phyloP scores from a whole-genome alignment of 92 coral and sea anemone species.

The Diadumene lineata region DNA sequence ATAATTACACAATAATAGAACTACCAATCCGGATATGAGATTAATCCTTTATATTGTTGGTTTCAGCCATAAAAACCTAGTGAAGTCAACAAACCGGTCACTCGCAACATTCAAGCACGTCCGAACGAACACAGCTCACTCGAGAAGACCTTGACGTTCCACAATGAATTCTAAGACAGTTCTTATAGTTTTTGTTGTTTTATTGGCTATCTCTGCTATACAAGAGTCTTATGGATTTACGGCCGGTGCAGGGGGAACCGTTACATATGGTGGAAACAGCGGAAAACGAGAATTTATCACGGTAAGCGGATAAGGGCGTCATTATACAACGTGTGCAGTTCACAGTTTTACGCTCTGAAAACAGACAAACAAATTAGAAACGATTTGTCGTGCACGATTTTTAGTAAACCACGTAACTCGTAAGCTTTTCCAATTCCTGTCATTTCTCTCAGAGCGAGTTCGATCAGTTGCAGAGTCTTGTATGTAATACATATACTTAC shows the following conservation, averaged over 20 bases:
- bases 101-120: neutral
- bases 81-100: neutral
- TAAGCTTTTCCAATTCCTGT: too few species aligned
- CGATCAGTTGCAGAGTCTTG: too few species aligned
- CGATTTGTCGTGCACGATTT: too few species aligned
- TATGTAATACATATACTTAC: too few species aligned
- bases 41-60: conserved; percentile 51
- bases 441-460: too few species aligned
- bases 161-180: conserved; percentile 63
- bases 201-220: conserved; percentile 36
- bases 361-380: too few species aligned
- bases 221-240: conserved; percentile 40
- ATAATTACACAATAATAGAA: conserved; percentile 64
- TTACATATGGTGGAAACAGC: conserved; percentile 44
- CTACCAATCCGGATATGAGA: conserved; percentile 74
- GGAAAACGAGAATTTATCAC: conserved; percentile 23
- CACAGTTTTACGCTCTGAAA: too few species aligned
- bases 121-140: neutral
- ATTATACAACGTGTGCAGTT: too few species aligned
- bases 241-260: conserved; percentile 61
- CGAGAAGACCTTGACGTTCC: neutral
- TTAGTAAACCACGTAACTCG: too few species aligned
- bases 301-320: conserved; percentile 7
- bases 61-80: conserved; percentile 22
- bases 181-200: conserved; percentile 50